A percentile compares a stretch with the other conserved stretches of the same genome.
These are phyloP conservation scores for Sinosuthora webbiana DNA, from an alignment of 2,113 vertebrate species.

Conservation along the genomic window DNA sequence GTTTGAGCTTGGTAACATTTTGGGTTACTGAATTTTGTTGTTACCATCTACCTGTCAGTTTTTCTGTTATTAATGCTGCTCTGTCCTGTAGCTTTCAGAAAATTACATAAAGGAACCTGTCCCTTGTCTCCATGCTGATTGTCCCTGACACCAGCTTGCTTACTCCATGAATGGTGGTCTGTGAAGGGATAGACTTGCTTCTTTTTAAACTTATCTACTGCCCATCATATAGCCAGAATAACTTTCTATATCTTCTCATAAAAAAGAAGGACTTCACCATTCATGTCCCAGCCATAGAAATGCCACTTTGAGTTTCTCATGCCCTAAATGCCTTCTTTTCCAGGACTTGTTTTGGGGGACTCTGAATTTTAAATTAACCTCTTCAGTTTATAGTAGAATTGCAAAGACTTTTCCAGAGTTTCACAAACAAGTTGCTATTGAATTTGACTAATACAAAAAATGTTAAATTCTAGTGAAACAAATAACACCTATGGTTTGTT, in stretches of 20 bases:
- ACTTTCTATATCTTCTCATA: neutral
- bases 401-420: neutral
- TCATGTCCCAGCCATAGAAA: neutral
- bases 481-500: neutral
- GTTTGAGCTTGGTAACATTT: neutral
- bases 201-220: neutral
- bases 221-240: neutral
- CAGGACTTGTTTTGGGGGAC: neutral
- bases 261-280: neutral
- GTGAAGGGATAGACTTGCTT: neutral
- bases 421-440: neutral
- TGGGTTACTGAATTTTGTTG: neutral
- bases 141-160: neutral
- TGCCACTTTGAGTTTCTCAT: neutral
- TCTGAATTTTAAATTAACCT: neutral
- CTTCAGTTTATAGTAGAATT: neutral
- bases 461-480: neutral
- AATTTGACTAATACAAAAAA: neutral
- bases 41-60: neutral
- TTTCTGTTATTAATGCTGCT: neutral
- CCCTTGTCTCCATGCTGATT: neutral
- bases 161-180: neutral
- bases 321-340: neutral
- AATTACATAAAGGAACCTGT: neutral
- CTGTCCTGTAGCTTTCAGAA: neutral